These are phyloP conservation scores for Chlorops oryzae DNA, from an alignment of 1,140 invertebrate genomes.

Conservation along the genomic window DNA sequence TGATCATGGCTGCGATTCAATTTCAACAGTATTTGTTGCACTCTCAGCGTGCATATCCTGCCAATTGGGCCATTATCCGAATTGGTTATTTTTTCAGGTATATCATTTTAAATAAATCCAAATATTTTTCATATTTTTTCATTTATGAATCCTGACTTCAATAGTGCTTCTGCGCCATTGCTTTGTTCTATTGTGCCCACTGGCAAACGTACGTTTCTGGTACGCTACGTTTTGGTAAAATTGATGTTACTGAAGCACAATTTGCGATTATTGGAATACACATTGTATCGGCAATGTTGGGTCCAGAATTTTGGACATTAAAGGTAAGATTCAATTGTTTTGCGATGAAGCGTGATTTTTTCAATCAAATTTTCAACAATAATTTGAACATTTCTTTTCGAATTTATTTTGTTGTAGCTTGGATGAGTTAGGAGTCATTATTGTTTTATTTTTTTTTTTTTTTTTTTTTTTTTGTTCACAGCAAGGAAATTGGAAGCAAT, in stretches of 20 bases:
- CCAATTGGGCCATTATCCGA: slow-evolving; percentile 82
- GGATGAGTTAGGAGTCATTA: no score
- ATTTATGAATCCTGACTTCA: slow-evolving; percentile 28
- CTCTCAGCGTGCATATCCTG: slow-evolving; percentile 88
- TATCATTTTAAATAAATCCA: slow-evolving; percentile 12
- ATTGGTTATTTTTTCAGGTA: slow-evolving; percentile 88
- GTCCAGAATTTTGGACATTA: slow-evolving; percentile 76
- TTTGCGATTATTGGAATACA: slow-evolving; percentile 88
- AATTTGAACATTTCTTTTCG: no score
- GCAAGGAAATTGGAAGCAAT: no score
- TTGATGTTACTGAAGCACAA: slow-evolving; percentile 99
- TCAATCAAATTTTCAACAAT: no score
- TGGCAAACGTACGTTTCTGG: slow-evolving; percentile 99
- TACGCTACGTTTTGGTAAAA: slow-evolving; percentile 83
- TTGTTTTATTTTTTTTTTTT: no score
- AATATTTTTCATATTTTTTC: slow-evolving; percentile 5
- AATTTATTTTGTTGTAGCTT: no score
- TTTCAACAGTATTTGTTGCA: slow-evolving; percentile 94
- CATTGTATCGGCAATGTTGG: slow-evolving; percentile 79
- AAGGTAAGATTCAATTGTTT: slow-evolving; percentile 69
- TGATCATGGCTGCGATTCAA: slow-evolving; percentile 99
- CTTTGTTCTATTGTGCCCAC: slow-evolving; percentile 96
- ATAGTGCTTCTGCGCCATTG: slow-evolving; percentile 85
- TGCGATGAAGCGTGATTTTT: no score
- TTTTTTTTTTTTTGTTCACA: no score